These are phyloP conservation scores for Podargus strigoides DNA, from an alignment of 2,797 vertebrate species.

Conservation along the genomic window DNA sequence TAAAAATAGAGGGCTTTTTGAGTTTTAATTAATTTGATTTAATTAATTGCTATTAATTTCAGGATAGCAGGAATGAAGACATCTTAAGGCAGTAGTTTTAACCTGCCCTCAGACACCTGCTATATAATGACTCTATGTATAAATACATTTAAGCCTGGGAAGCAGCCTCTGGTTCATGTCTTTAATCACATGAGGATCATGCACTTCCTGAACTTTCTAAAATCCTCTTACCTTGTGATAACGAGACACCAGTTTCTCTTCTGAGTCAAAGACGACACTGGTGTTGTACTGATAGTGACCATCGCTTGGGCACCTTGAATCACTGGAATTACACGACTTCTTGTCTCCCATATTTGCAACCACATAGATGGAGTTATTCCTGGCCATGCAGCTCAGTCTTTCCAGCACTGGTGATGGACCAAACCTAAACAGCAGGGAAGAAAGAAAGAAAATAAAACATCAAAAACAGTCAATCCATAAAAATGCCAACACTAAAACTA, in stretches of 20 bases:
- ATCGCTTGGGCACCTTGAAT: slow-evolving; percentile 23
- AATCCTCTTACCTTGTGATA: slow-evolving; percentile 60
- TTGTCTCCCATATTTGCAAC: slow-evolving; percentile 63
- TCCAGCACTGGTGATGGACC: slow-evolving; percentile 33
- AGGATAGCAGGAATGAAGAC: neutral
- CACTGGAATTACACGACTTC: slow-evolving; percentile 9
- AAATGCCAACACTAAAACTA: neutral
- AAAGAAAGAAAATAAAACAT: neutral
- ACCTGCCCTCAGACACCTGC: neutral
- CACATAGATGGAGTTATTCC: slow-evolving; percentile 50
- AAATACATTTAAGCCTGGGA: neutral
- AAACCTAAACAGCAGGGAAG: slow-evolving; percentile 26
- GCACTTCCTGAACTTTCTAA: neutral
- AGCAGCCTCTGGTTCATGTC: neutral
- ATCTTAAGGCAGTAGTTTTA: neutral
- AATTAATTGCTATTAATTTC: neutral
- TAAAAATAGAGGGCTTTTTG: neutral
- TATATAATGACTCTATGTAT: neutral
- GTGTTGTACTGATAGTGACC: slow-evolving; percentile 63
- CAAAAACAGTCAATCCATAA: neutral
- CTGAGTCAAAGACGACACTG: slow-evolving; percentile 44
- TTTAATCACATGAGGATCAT: neutral
- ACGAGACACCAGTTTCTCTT: slow-evolving; percentile 52
- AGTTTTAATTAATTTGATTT: neutral
- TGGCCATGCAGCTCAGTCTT: slow-evolving; percentile 62